phyloP scores from a whole-genome alignment of 2,113 vertebrate genomes.

The Salvelinus alpinus region DNA sequence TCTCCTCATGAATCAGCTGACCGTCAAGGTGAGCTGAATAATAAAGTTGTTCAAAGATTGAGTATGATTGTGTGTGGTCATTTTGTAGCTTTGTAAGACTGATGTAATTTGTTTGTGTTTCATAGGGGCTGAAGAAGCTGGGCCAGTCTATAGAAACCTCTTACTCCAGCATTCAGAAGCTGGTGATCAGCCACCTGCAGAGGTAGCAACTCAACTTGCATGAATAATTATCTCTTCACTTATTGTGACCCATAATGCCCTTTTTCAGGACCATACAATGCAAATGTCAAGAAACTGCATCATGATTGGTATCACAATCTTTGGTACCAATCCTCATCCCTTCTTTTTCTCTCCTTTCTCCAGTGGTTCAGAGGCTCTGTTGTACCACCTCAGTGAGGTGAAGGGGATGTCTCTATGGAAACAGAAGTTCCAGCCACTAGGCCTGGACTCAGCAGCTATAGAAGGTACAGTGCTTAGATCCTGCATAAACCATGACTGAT shows the following conservation, averaged over 20 bases:
- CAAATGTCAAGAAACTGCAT: no score
- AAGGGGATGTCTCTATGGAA: constrained; percentile 98
- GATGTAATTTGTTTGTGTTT: constrained; percentile 5
- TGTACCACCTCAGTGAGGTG: constrained; percentile 95
- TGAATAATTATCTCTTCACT: not conserved
- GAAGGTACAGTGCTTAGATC: constrained; percentile 76
- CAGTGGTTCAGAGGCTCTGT: constrained; percentile 91
- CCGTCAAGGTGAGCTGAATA: constrained; percentile 84
- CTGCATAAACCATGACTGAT: not conserved
- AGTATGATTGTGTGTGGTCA: not conserved
- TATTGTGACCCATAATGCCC: not conserved
- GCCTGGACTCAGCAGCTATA: constrained; percentile 86
- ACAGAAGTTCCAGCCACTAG: constrained; percentile 93
- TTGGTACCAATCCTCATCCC: no score
- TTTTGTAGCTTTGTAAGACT: not conserved
- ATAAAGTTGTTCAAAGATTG: not conserved
- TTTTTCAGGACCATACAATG: no score
- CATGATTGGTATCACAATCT: no score
- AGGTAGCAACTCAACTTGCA: constrained; percentile 72
- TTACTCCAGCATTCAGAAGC: constrained; percentile 95
- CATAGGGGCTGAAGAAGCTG: constrained; percentile 94
- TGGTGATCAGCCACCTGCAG: constrained; percentile 97
- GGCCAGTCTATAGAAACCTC: constrained; percentile 97
- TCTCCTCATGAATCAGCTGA: constrained; percentile 95
- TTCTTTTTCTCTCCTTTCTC: not conserved